Evolutionary conservation across 2,113 vertebrate genomes (phyloP), one percentile per base, ranked within the genome.

Genomic region (Nothobranchius kuhntae): DNA sequence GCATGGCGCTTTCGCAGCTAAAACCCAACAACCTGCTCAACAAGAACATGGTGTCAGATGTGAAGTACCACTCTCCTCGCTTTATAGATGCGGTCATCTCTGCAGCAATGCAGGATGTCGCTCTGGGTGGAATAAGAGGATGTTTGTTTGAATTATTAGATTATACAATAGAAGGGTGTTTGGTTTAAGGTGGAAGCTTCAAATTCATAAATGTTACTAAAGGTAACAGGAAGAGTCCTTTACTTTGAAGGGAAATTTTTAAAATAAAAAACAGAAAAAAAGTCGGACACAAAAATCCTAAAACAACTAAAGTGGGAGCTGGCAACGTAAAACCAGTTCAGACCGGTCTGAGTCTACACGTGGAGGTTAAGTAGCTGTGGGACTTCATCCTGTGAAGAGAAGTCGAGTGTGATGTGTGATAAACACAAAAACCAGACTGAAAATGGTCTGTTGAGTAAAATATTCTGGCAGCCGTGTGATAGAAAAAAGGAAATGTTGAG

Each of bases 41-140:
- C 65, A n/a, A 53, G 62, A 61, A 61, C 62, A 36, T 26, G 0
- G 52, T 13, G 70, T 80, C 78, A 62, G 74, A 30, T 52, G 75
- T 81, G 72, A 85, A 80, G 79, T 62, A 80, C 64, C 82, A 48
- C 76, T 73, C 26, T 53, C 42, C 53, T 62, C 46, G 0, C 73
- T 52, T 38, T 58, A 7, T 61, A 45, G 48, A 65, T 48, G 56
- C 48, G 47, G n/a, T 51, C 53, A 46, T 58, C 57, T 73, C 58
- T 24, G 47, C 46, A 30, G 42, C 7, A 9, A 0, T 30, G 13
- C 53, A 47, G 69, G 47, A 14, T 55, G 54, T 58, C 7, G 46
- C 42, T 71, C 55, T 38, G 54, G 48, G 11, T 46, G 24, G 55
- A 78, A 69, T 50, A 73, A 71, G 38, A 59, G 51, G 50, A 9